Base-by-base conservation (phyloP, 2,797 vertebrate genomes). In the Odontamblyopus rebecca region DNA sequence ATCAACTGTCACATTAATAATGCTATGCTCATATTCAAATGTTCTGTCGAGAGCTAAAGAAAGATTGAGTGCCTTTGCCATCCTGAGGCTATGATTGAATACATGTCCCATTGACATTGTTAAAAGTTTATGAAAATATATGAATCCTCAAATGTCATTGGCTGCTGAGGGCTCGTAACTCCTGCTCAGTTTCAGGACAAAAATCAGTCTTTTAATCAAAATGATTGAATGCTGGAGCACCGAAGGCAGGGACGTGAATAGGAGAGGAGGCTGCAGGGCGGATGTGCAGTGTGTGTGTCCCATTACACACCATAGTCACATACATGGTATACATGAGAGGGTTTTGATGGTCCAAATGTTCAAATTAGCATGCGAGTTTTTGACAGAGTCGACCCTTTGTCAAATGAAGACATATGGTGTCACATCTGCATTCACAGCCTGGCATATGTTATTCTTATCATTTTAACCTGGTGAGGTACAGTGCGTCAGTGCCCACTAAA, bases 71-170 rank as follows among this genome's bases (percentile, higher is more conserved):
- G 90, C 93, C 94, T 94, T 87, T 93, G 95, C 95, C 93, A 92
- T 93, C 92, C 91, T 94, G 92, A 85, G 93, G 94, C 95, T 90
- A 95, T 97, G 96, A 97, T 96, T 96, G 96, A 97, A 96, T 95
- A 97, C 95, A 93, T 95, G 95, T 96, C 95, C 95, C 93, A 90
- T 93, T 96, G 96, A 97, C 95, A 96, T 96, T 96, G 96, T 97
- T 97, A 96, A 96, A 97, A 98, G 95, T 97, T 97, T 96, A 97
- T 97, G 96, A 97, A 96, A 97, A 97, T 96, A 97, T 97, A 97
- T 96, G 96, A 96, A 97, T 95, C 94, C 93, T 96, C 94, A 96
- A 97, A 98, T 95, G 95, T 95, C 95, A 95, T 94, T 95, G 95
- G 95, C 93, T 94, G 93, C 87, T 92, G 68, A 66, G 81, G 85